These are phyloP conservation scores for Drosophila orena DNA, from an alignment of 1,140 invertebrate species.

Conservation along the genomic window DNA sequence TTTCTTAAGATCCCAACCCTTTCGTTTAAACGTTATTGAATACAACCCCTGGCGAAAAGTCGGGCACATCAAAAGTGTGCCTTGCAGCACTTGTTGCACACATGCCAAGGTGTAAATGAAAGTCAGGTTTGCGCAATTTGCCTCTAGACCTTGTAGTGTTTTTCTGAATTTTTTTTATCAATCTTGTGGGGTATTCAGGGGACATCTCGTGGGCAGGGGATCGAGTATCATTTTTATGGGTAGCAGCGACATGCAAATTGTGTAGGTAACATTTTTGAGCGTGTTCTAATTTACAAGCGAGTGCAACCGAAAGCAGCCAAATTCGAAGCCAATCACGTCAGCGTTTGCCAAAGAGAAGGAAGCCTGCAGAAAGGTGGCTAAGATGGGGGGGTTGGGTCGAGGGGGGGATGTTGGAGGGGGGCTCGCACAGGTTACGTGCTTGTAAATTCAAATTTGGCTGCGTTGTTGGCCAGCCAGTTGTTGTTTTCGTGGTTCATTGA, in stretches of 20 bases:
- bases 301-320: constrained; percentile 65
- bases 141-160: constrained; percentile 21
- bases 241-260: constrained; percentile 55
- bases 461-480: constrained; percentile 36
- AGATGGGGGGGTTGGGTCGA: not conserved
- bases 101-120: constrained; percentile 70
- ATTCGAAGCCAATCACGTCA: constrained; percentile 72
- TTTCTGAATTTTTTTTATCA: not conserved
- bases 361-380: constrained; percentile 3
- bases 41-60: constrained; percentile 25
- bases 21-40: constrained; percentile 5
- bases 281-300: constrained; percentile 80
- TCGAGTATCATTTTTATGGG: constrained; percentile 49
- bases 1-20: not conserved
- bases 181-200: not conserved
- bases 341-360: constrained; percentile 13
- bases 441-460: constrained; percentile 80
- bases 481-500: constrained; percentile 76
- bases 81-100: constrained; percentile 55
- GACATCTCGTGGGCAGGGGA: not conserved
- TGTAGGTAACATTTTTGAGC: constrained; percentile 57
- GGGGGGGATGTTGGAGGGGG: not conserved
- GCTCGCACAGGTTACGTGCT: constrained; percentile 71
- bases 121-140: constrained; percentile 71
- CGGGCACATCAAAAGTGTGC: constrained; percentile 63